These are phyloP conservation scores for Neuroscelio doddi DNA, from an alignment of 2,888 invertebrate genomes.

Conservation along the genomic window DNA sequence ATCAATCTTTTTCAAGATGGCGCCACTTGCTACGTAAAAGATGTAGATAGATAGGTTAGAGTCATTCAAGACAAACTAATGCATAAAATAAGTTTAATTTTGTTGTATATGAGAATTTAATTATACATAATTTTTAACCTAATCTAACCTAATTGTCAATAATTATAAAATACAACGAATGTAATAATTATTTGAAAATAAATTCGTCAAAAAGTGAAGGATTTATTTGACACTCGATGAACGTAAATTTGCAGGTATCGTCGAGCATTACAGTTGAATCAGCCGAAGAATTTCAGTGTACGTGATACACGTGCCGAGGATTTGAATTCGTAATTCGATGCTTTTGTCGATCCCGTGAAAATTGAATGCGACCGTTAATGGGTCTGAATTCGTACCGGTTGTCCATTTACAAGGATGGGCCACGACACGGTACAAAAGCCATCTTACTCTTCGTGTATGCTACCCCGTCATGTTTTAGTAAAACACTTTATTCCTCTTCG, in stretches of 20 bases:
- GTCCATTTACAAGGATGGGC: conserved; percentile 53
- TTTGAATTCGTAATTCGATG: conserved; percentile 64
- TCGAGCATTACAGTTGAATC: conserved; percentile 5
- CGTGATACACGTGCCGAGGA: conserved; percentile 59
- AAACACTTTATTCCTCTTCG: conserved; percentile 25
- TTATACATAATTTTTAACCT: no score
- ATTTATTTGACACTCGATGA: conserved; percentile 36
- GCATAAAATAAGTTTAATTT: no score
- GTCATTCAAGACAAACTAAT: no score
- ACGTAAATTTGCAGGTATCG: neutral
- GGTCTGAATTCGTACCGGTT: conserved; percentile 55
- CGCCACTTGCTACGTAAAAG: no score
- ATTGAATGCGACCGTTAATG: conserved; percentile 63
- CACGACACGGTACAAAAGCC: conserved; percentile 46
- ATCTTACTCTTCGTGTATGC: conserved; percentile 28
- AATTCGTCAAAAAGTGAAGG: conserved; percentile 22
- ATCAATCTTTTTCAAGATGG: no score
- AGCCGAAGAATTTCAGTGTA: conserved; percentile 54
- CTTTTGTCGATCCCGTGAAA: conserved; percentile 61
- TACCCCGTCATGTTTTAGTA: conserved; percentile 37
- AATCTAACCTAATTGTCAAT: no score
- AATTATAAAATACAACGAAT: no score
- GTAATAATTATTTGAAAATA: no score
- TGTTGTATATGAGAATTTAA: no score
- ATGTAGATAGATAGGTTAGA: no score